Evolutionary conservation across 2,888 invertebrate genomes (phyloP), one percentile per base, ranked within the genome.

Genomic region (Dioctria rufipes): DNA sequence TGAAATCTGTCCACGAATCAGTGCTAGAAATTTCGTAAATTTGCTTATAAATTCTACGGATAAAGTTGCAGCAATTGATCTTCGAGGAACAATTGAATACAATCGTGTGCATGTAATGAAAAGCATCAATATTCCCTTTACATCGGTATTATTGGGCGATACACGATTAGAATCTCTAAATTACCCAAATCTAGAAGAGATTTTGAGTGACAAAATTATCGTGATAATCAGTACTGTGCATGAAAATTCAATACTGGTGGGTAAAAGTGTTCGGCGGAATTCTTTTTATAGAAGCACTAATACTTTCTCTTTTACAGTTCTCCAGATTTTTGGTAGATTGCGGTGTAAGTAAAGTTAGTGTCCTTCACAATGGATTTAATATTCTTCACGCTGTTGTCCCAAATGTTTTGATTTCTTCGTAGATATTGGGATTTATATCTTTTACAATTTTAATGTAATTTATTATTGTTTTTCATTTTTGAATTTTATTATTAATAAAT

Each of bases 51-150:
- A 92, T 85, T 88, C 90, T 82, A 90, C 90, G 0, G 86, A 90
- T 2, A 88, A 91, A 85, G 87, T 94, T 81, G 87, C 93, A 13
- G 89, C 93, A 2, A 91, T 96, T 54, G 96, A 96, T 88, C 91
- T 95, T 73, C 91, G 96, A 13, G 86, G 85, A 69, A 85, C 85
- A 6, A 84, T 86, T 5, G 87, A 88, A 65, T 98, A 92, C 87
- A 93, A 93, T 82, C 93, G 95, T 84, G 95, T 95, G 79, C 93
- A 94, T 82, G 92, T 98, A 79, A 92, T 93, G 11, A 93, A 93
- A 73, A 96, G 97, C 87, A 92, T 97, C 77, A 98, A 97, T 89
- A 93, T 98, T 86, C 97, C 98, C 3, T 95, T 95, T 89, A 94
- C 94, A 66, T 93, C 94, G 25, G 94, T 96, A 0, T 93, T 93